Evolutionary conservation across 2,888 invertebrate species (phyloP).

Genomic region (Teleogryllus oceanicus): DNA sequence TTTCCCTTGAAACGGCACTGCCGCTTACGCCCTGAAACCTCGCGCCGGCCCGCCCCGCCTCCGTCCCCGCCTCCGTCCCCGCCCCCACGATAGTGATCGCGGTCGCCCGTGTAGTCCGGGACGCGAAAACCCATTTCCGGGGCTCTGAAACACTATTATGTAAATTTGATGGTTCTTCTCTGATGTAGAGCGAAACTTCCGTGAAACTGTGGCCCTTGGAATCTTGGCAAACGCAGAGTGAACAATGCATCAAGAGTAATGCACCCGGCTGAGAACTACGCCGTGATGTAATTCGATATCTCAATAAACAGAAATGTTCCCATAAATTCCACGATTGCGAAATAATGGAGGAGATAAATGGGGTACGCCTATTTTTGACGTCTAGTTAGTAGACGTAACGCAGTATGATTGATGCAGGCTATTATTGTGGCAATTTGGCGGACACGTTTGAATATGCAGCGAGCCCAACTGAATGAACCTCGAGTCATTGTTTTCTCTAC

Average conservation of each 20-base stretch:
- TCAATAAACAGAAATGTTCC: no score
- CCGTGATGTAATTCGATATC: background rate
- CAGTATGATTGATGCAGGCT: no score
- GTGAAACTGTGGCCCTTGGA: background rate
- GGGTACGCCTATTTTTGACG: no score
- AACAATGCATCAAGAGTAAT: background rate
- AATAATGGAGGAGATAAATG: no score
- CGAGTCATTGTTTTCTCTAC: no score
- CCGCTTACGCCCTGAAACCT: background rate
- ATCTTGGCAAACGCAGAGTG: background rate
- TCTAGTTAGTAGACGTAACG: no score
- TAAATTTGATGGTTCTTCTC: background rate
- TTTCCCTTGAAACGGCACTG: background rate
- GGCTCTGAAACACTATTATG: conserved; percentile 3
- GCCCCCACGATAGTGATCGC: background rate
- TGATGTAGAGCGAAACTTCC: background rate
- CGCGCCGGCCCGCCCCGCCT: background rate
- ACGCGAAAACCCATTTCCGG: background rate
- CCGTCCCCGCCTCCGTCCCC: background rate
- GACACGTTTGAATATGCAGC: no score
- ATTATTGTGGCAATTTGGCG: no score
- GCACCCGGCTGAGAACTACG: background rate
- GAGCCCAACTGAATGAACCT: no score
- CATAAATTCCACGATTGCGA: no score
- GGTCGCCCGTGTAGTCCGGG: background rate